Base-by-base conservation (phyloP, 1,140 invertebrate species). In the Drosophila repletoides region DNA sequence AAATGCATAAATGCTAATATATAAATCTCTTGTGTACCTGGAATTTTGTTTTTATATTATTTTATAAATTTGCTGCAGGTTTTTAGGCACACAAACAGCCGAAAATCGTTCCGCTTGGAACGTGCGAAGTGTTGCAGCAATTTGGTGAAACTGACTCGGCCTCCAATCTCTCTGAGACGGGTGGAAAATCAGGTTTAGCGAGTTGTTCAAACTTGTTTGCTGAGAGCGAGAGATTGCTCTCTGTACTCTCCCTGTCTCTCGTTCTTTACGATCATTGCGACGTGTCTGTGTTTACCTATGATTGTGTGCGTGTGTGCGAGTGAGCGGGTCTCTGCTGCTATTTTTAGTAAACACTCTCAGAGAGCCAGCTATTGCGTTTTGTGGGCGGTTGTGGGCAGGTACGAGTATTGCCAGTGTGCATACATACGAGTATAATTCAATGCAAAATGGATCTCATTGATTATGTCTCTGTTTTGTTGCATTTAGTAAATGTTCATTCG, bases 51-150 rank as follows among this genome's bases (percentile, higher is more conserved):
- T 10, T n/a, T 40, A 19, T 19, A 40, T 40, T 21, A 40, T 40
- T n/a, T 3, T 7, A 36, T 15, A 79, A 79, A 79, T 83, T 5
- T 83, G 34, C 74, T 49, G 79, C 79, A 72, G 53, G 60, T 74
- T 84, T 83, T 83, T 83, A 79, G 79, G 79, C 79, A 83, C 38
- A 68, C 41, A 45, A 73, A 58, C 74, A 48, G 33, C 43, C 14
- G 24, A 60, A 51, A 6, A 29, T 7, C 49, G 38, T 38, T 69
- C 31, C 71, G 68, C 43, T 28, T 41, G 36, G 17, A 63, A 63
- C 68, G 53, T 52, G 65, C 48, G 41, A 4, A 63, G 45, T 36
- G 68, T 31, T 56, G 49, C 52, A 61, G 68, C 48, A 59, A 61
- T 45, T 56, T 55, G 28, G 31, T 60, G 49, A 51, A 61, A 67